These are phyloP conservation scores for Chloroceryle inda DNA, from an alignment of 2,797 vertebrate genomes.

Conservation along the genomic window DNA sequence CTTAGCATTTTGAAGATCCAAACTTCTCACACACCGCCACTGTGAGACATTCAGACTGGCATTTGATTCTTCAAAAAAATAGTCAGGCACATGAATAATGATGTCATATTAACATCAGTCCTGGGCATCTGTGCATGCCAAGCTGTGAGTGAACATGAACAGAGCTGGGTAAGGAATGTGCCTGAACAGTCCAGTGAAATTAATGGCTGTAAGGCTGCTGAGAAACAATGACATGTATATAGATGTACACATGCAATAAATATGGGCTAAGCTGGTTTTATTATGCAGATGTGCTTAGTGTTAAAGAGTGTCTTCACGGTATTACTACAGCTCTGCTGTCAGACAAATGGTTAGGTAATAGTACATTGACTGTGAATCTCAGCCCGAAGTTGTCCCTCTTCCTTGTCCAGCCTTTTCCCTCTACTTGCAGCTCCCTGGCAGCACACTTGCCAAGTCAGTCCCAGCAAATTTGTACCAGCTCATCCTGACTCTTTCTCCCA, in stretches of 20 bases:
- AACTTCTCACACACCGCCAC: background rate
- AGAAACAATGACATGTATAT: background rate
- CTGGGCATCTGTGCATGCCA: background rate
- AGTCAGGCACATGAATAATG: background rate
- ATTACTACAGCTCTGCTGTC: background rate
- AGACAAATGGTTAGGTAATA: background rate
- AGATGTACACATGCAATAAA: background rate
- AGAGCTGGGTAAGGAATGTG: background rate
- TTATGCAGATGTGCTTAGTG: background rate
- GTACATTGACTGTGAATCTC: background rate
- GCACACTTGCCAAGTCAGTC: background rate
- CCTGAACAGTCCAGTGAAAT: background rate
- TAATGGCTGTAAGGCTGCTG: background rate
- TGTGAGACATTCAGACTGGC: background rate
- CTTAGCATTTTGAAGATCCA: background rate
- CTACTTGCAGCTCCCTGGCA: background rate
- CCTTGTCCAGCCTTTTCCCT: too few relatives aligned
- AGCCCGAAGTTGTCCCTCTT: background rate
- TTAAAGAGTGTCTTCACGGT: background rate
- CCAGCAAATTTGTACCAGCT: background rate
- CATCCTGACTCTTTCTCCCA: background rate
- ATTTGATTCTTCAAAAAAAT: slow-evolving; percentile 1
- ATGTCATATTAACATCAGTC: background rate
- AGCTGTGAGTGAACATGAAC: background rate
- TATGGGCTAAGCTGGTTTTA: slow-evolving; percentile 53